Evolutionary conservation across 1,140 invertebrate genomes (phyloP).

Genomic region (Maconellicoccus hirsutus): DNA sequence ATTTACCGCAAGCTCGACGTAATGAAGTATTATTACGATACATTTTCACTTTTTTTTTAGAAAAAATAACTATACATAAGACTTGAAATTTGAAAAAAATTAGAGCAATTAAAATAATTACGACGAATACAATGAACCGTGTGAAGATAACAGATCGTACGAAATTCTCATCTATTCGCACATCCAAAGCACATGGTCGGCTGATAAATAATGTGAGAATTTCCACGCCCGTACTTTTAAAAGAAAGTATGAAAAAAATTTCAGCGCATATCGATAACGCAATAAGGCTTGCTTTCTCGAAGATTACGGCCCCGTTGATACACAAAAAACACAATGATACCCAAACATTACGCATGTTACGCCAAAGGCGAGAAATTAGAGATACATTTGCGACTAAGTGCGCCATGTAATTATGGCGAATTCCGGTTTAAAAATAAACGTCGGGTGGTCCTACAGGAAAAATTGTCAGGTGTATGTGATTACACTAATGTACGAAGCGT

Average conservation of each 20-base stretch:
- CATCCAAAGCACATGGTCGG: too few species aligned
- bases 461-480: neutral
- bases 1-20: neutral
- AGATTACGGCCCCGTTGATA: too few species aligned
- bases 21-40: neutral
- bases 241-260: too few species aligned
- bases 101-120: conserved; percentile 1
- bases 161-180: too few species aligned
- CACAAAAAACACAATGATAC: too few species aligned
- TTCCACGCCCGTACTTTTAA: too few species aligned
- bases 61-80: neutral
- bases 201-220: too few species aligned
- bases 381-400: too few species aligned
- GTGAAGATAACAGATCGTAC: neutral
- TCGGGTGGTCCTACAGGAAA: neutral
- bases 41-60: neutral
- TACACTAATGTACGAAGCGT: neutral
- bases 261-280: too few species aligned
- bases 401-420: neutral
- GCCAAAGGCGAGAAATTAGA: too few species aligned
- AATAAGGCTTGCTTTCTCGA: too few species aligned
- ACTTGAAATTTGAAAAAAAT: neutral
- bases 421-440: neutral
- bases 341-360: too few species aligned
- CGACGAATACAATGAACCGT: neutral